Percentiles rank a stretch among this genome's conserved stretches.
These are phyloP conservation scores for Hylia prasina DNA, from an alignment of 2,113 vertebrate species.

Conservation along the genomic window DNA sequence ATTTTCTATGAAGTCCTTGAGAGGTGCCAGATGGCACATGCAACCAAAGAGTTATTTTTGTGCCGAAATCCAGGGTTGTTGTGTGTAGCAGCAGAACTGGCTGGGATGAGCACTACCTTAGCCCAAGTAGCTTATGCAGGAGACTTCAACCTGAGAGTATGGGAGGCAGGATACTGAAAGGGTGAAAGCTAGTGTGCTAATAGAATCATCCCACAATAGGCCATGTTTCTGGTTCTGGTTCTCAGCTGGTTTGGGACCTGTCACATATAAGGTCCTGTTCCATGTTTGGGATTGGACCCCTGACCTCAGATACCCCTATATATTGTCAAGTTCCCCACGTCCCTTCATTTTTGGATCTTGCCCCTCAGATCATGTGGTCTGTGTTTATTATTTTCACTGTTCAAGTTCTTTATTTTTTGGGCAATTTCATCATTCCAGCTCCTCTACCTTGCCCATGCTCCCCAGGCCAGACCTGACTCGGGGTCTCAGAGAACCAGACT, in stretches of 20 bases:
- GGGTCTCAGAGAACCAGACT: neutral
- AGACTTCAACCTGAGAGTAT: neutral
- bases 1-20: neutral
- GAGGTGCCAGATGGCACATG: neutral
- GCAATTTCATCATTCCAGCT: neutral
- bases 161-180: neutral
- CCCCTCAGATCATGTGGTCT: neutral
- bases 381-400: neutral
- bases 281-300: neutral
- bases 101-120: neutral
- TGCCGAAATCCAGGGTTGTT: neutral
- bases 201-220: neutral
- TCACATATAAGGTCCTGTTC: neutral
- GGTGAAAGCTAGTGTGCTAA: neutral
- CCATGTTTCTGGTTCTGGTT: neutral
- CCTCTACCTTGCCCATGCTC: neutral
- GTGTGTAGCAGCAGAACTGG: neutral
- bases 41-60: neutral
- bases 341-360: neutral
- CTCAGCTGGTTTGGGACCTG: neutral
- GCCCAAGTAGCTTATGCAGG: neutral
- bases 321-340: neutral
- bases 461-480: rapidly evolving
- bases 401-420: neutral
- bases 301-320: neutral